Conservation (phyloP, 2,113 vertebrate genomes). For the Aptenodytes patagonicus region DNA sequence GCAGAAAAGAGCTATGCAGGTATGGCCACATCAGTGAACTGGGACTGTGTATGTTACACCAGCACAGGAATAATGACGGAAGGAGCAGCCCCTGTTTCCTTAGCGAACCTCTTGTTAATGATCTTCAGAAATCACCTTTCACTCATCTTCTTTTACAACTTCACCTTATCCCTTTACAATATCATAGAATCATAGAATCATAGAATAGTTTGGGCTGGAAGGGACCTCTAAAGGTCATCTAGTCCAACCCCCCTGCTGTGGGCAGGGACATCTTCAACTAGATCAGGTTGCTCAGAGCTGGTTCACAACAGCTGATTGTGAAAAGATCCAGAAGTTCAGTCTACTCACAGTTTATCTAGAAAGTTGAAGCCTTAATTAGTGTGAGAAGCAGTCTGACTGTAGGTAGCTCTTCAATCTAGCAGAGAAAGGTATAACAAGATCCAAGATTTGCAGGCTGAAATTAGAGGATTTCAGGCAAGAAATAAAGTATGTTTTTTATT, state of each 20-base stretch:
- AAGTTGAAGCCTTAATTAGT: not conserved
- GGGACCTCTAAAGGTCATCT: too few species aligned
- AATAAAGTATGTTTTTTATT: not conserved
- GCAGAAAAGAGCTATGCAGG: not conserved
- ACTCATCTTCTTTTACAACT: not conserved
- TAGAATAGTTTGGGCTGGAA: too few species aligned
- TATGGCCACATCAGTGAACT: not conserved
- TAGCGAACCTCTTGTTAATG: not conserved
- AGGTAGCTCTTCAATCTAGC: not conserved
- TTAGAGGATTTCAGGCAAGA: not conserved
- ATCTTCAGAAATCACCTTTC: not conserved
- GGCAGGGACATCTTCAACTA: too few species aligned
- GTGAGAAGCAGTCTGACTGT: not conserved
- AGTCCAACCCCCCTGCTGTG: too few species aligned
- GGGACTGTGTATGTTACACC: not conserved
- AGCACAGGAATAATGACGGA: not conserved
- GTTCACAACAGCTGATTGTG: not conserved
- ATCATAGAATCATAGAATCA: too few species aligned
- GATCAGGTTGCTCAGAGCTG: too few species aligned
- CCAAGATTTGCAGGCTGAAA: not conserved
- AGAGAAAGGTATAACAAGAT: not conserved
- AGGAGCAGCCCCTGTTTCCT: not conserved
- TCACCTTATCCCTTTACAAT: not conserved
- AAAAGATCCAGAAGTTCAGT: not conserved
- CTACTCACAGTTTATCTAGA: not conserved